Evolutionary conservation across 2,797 vertebrate species (phyloP).

Genomic region (Bryconaethiops microstoma): DNA sequence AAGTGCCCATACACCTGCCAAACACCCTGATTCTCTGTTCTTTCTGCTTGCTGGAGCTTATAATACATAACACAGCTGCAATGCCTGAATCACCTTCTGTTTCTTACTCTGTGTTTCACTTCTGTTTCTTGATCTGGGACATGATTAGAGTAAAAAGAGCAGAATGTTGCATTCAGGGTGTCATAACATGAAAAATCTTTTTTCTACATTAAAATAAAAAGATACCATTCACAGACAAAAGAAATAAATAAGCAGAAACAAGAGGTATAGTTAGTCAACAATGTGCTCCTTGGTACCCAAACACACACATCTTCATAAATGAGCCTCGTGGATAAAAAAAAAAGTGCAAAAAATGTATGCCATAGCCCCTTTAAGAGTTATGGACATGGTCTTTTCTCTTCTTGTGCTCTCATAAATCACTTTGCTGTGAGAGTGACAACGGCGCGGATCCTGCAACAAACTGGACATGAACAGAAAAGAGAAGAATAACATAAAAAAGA

Average conservation of each 20-base stretch:
- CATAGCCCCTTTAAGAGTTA: no score
- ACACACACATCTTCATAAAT: no score
- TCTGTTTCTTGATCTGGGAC: conserved; percentile 4
- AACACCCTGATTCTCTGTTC: conserved; percentile 37
- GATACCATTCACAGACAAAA: no score
- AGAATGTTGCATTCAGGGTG: not conserved
- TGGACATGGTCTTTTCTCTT: no score
- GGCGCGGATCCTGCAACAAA: not conserved
- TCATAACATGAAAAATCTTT: no score
- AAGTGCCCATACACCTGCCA: conserved; percentile 40
- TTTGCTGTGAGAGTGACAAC: not conserved
- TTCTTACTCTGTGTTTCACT: conserved; percentile 5
- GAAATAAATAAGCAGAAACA: no score
- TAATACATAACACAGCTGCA: not conserved
- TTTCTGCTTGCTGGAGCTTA: conserved; percentile 15
- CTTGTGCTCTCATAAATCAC: no score
- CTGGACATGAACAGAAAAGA: not conserved
- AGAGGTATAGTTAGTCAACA: no score
- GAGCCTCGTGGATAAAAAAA: no score
- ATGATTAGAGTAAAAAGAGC: conserved; percentile 5
- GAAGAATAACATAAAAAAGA: not conserved
- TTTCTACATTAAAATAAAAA: no score
- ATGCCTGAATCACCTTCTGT: not conserved
- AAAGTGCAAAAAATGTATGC: no score
- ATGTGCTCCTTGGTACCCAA: no score